Percentiles rank a stretch among this genome's conserved stretches.
These are phyloP conservation scores for Leucophora obtusa DNA, from an alignment of 2,888 invertebrate genomes.

Conservation along the genomic window DNA sequence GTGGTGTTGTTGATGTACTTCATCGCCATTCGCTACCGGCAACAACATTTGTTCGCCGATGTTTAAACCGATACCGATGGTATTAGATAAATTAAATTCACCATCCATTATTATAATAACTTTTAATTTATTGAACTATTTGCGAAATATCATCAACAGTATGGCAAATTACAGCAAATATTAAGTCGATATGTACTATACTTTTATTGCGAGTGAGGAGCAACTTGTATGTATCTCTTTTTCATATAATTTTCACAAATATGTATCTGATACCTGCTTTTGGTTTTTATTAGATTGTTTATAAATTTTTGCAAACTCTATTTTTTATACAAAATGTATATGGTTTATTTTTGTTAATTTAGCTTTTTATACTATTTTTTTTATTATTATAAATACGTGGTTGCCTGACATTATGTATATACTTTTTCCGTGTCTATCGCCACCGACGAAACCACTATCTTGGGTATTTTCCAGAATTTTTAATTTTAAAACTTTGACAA, in stretches of 20 bases:
- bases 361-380: not conserved
- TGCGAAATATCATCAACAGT: not conserved
- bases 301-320: not conserved
- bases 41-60: constrained; percentile 55
- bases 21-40: constrained; percentile 39
- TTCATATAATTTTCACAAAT: too few relatives aligned
- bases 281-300: constrained; percentile 3
- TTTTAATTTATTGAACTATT: not conserved
- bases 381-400: too few relatives aligned
- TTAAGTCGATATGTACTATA: not conserved
- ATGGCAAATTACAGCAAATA: not conserved
- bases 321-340: not conserved
- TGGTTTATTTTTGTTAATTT: not conserved
- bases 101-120: constrained; percentile 40
- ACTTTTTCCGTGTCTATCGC: not conserved
- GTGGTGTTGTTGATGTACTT: constrained; percentile 19
- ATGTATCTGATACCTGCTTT: too few relatives aligned
- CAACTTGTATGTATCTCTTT: too few relatives aligned
- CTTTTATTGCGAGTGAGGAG: not conserved
- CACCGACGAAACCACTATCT: not conserved
- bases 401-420: too few relatives aligned
- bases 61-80: constrained; percentile 54
- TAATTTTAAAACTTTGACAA: not conserved
- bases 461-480: not conserved
- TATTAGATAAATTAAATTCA: constrained; percentile 57